phyloP scores from a whole-genome alignment of 2,797 vertebrate genomes.

The Danio tinwini region DNA sequence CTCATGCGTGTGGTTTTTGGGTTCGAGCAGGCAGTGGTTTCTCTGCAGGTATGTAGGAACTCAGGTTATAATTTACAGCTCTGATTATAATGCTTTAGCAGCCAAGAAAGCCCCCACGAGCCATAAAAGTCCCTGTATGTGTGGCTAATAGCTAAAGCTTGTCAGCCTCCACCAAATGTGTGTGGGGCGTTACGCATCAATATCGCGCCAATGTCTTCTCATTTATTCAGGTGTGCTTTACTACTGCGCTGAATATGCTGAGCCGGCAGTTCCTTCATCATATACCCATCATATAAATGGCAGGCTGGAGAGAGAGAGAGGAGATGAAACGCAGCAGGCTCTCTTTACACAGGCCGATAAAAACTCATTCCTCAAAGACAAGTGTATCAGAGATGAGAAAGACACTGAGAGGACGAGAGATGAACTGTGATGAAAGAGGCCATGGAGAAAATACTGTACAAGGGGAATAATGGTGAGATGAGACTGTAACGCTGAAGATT shows the following conservation, averaged over 20 bases:
- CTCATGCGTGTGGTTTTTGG: background rate
- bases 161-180: constrained; percentile 48
- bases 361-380: constrained; percentile 51
- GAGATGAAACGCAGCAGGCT: background rate
- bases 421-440: background rate
- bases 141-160: constrained; percentile 62
- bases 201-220: constrained; percentile 10
- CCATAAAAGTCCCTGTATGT: constrained; percentile 41
- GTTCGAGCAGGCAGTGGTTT: background rate
- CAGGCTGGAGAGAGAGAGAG: background rate
- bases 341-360: constrained; percentile 37
- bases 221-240: constrained; percentile 37
- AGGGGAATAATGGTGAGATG: background rate
- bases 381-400: constrained; percentile 27
- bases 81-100: constrained; percentile 38
- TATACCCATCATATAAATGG: background rate
- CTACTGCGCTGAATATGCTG: constrained; percentile 35
- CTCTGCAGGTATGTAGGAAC: constrained; percentile 2
- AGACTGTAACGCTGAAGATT: background rate
- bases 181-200: background rate
- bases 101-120: background rate
- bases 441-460: background rate
- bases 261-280: constrained; percentile 46
- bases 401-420: background rate
- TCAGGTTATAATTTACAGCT: constrained; percentile 45